Percentiles rank a stretch among this genome's conserved stretches.
Evolutionary conservation across 2,888 invertebrate genomes (phyloP).

Genomic region (Deroplatys truncata): DNA sequence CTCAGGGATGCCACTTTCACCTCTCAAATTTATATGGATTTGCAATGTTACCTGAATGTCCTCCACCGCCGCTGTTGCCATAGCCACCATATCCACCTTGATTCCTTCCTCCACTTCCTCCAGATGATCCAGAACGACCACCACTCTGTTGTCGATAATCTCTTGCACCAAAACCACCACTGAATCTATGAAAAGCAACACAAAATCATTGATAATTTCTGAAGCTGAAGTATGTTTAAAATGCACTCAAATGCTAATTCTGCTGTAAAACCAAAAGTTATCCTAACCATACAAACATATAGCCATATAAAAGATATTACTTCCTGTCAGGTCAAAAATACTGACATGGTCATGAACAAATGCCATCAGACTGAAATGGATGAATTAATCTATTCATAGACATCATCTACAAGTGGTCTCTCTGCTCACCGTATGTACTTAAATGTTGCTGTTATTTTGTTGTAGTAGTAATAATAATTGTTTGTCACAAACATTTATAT

Average conservation of each 20-base stretch:
- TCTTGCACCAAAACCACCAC: constrained; percentile 59
- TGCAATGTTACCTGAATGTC: constrained; percentile 30
- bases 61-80: constrained; percentile 49
- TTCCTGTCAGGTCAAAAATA: too few species aligned
- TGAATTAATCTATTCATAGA: too few species aligned
- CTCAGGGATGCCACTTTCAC: too few species aligned
- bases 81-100: constrained; percentile 20
- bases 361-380: too few species aligned
- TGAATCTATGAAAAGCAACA: constrained; percentile 47
- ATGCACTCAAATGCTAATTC: background rate
- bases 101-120: constrained; percentile 23
- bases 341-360: too few species aligned
- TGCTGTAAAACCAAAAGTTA: background rate
- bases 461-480: too few species aligned
- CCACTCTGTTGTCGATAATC: constrained; percentile 59
- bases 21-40: too few species aligned
- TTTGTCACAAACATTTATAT: too few species aligned
- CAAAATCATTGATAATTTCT: background rate
- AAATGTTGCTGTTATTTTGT: too few species aligned
- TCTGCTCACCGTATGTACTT: too few species aligned
- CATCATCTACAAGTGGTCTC: too few species aligned
- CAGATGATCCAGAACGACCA: constrained; percentile 28
- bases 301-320: too few species aligned
- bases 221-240: background rate
- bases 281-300: background rate